Evolutionary conservation across 2,888 invertebrate species (phyloP).

Genomic region (Apotomis betuletana): DNA sequence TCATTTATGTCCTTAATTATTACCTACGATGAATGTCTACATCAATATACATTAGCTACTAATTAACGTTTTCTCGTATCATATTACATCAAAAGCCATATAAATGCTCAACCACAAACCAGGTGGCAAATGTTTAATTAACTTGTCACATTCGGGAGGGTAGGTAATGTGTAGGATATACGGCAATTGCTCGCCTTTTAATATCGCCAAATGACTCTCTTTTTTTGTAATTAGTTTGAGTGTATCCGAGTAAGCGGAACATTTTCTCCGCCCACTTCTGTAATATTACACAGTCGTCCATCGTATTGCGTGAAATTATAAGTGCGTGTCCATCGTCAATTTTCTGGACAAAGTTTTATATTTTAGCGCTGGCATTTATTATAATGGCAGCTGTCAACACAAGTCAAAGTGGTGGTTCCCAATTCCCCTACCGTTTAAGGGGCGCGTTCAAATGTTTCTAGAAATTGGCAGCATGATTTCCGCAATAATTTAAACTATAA

Average conservation of each 20-base stretch:
- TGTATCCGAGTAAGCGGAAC: too few relatives aligned
- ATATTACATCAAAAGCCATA: constrained; percentile 33
- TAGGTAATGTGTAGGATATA: constrained; percentile 13
- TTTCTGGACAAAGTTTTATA: too few relatives aligned
- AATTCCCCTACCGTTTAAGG: too few relatives aligned
- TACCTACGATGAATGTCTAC: not conserved
- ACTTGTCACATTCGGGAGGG: constrained; percentile 32
- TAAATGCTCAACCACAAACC: constrained; percentile 19
- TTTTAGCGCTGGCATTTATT: too few relatives aligned
- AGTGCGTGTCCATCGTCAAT: not conserved
- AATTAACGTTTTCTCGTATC: constrained; percentile 13
- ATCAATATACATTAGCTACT: not conserved
- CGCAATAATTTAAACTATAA: too few relatives aligned
- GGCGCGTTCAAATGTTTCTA: too few relatives aligned
- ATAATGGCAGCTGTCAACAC: too few relatives aligned
- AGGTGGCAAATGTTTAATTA: constrained; percentile 38
- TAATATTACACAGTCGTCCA: not conserved
- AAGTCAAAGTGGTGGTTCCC: too few relatives aligned
- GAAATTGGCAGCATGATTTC: too few relatives aligned
- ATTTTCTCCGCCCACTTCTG: not conserved
- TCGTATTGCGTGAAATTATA: not conserved
- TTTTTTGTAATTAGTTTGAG: constrained; percentile 4
- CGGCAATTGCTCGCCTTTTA: constrained; percentile 25
- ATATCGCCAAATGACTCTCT: constrained; percentile 4
- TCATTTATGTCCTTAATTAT: not conserved